Percentiles rank a stretch among this genome's conserved stretches.
Evolutionary conservation across 2,888 invertebrate species (phyloP).

Genomic region (Polia nebulosa): DNA sequence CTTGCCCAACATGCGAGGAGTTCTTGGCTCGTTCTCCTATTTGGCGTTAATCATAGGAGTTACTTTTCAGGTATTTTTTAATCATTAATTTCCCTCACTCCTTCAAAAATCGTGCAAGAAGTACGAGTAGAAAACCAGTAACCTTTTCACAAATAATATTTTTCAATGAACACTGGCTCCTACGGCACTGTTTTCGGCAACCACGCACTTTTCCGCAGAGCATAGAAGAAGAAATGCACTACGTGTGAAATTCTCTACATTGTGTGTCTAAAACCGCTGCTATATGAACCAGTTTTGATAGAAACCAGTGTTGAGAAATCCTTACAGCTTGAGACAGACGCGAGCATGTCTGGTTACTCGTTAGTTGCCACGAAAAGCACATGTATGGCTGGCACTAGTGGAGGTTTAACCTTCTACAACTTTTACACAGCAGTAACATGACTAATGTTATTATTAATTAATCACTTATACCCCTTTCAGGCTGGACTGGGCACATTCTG

Average conservation of each 20-base stretch:
- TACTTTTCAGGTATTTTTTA: conserved; percentile 80
- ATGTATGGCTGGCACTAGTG: no score
- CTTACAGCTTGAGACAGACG: not conserved
- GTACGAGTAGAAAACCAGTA: not conserved
- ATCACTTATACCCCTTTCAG: conserved; percentile 63
- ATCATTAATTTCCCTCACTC: not conserved
- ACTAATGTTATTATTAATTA: no score
- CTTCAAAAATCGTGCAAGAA: not conserved
- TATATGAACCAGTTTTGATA: not conserved
- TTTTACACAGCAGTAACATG: no score
- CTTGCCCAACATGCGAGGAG: conserved; percentile 93
- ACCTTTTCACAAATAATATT: not conserved
- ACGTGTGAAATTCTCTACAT: not conserved
- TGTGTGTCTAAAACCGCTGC: not conserved
- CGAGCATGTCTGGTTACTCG: not conserved
- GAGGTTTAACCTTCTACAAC: no score
- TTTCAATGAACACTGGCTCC: no score
- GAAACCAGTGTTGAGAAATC: not conserved
- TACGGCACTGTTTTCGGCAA: not conserved
- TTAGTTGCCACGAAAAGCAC: not conserved
- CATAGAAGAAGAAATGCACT: not conserved
- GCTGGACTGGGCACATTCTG: conserved; percentile 71
- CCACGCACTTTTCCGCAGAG: not conserved
- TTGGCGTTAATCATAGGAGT: conserved; percentile 92
- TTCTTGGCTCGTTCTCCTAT: conserved; percentile 92